Base-by-base conservation (phyloP, 1,140 invertebrate genomes). In the Megathymus violae region DNA sequence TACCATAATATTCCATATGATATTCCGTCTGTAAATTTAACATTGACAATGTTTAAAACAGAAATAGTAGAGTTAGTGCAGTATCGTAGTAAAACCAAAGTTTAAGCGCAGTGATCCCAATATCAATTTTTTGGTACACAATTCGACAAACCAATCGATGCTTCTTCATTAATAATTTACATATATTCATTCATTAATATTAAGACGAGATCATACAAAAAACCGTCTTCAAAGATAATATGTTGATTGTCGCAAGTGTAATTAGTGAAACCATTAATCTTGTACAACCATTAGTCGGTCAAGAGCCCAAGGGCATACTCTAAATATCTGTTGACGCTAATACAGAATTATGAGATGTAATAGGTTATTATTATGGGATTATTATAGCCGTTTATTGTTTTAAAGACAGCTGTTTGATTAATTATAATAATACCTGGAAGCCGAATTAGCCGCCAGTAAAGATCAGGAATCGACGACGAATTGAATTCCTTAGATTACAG, bases 201-300 rank as follows among this genome's bases (percentile, higher is more conserved):
- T 56, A 51, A 67, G 60, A 61, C 38, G 16, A 38, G 17, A 44
- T 50, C 61, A 56, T 25, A 74, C 58, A 77, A 81, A 78, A 76
- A 78, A 56, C 69, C 62, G 34, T 15, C 54, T 76, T 62, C 69
- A 76, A 73, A 75, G 73, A 64, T 76, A 70, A 69, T 74, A 74
- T 78, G 75, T 74, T 78, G 75, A 85, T 82, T 88, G 85, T 88
- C 83, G 69, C 82, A 71, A 67, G 67, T 74, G 69, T 86, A 88
- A 88, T 88, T 88, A 88, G 80, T 85, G 36, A 76, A 78, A 82
- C 77, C 83, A 88, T 88, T 79, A 85, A 88, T 88, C 85, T 79
- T 85, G 46, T 38, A 54, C 25, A 69, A 71, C 74, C 81, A 85
- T 85, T 86, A 88, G 76, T 62, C 51, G 62, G 74, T 71, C 76